Base-by-base conservation (phyloP, 92 coral and sea anemone species). In the Porites rus region DNA sequence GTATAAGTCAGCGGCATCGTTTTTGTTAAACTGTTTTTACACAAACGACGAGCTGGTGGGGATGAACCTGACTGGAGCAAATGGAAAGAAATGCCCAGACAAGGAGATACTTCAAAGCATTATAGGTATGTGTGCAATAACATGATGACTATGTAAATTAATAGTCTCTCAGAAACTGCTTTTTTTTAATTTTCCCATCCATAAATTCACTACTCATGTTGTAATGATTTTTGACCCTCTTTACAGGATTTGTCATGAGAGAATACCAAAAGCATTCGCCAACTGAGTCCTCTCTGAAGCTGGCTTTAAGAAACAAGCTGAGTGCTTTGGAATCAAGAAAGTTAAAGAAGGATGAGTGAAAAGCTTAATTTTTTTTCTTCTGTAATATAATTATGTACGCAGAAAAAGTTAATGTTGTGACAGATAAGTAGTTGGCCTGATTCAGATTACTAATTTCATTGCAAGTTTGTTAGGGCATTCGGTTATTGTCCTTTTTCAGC, bases 1-100 rank as follows among this genome's bases (percentile, higher is more conserved):
- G 43, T 69, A 56, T 70, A 71, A 69, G 28, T 69, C 80, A 14
- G 73, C 79, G 17, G 87, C 78, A 50, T 72, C 78, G 9, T 82
- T 82, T 46, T 58, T 82, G 16, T 63, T 73, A 19, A 83, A 73
- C 80, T 83, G 87, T 63, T 83, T 83, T 73, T 83, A 83, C 61
- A 20, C 54, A 22, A 83, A 73, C 70, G 68, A 83, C 6, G 87
- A 83, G 58, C 69, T 83, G 3, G 10, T 50, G 17, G 87, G 87
- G 12, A 71, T 73, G 79, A 83, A 83, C 78, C 70, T 83, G 71
- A 83, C 79, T 71, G 80, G 87, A 25, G 79, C 58, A 28, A 72
- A 83, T 74, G 87, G 87, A 9, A 83, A 83, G 71, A 28, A 22
- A 8, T 25, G 51, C 20, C 79, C 79, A 7, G 56, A 83, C 75